Evolutionary conservation across 1,140 invertebrate species (phyloP).

Genomic region (Trichonephila clavipes): DNA sequence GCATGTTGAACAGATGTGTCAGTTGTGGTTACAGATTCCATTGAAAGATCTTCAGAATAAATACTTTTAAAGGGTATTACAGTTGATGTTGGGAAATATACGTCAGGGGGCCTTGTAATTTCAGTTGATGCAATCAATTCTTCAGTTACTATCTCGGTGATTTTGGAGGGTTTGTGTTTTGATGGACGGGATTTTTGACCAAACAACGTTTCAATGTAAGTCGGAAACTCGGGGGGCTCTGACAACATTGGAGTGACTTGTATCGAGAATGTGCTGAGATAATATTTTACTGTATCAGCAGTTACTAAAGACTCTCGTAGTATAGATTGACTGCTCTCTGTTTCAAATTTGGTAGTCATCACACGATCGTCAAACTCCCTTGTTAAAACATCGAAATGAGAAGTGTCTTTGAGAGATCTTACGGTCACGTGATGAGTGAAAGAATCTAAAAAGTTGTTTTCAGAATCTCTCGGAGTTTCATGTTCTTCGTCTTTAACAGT

Average conservation of each 20-base stretch:
- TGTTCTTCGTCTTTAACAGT: not conserved
- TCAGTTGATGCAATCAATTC: not conserved
- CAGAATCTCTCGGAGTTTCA: not conserved
- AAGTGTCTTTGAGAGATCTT: constrained; percentile 38
- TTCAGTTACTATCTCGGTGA: not conserved
- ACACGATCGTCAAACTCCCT: not conserved
- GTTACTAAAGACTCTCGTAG: not conserved
- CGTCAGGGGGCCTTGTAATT: not conserved
- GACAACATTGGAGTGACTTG: not conserved
- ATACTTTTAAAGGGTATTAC: not conserved
- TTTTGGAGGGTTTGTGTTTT: not conserved
- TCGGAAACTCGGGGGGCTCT: not conserved
- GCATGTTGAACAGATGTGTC: not conserved
- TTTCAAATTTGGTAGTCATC: not conserved
- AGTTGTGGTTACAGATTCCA: not conserved
- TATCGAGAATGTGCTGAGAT: not conserved
- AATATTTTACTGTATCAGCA: not conserved
- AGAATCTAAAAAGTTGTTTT: not conserved
- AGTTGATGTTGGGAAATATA: not conserved
- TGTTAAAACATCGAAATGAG: not conserved
- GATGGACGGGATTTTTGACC: not conserved
- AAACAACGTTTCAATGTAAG: not conserved
- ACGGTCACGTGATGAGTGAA: constrained; percentile 59
- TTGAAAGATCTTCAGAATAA: not conserved
- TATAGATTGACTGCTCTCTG: too few species aligned